phyloP scores from a whole-genome alignment of 2,888 invertebrate genomes.

The Tubulanus polymorphus region DNA sequence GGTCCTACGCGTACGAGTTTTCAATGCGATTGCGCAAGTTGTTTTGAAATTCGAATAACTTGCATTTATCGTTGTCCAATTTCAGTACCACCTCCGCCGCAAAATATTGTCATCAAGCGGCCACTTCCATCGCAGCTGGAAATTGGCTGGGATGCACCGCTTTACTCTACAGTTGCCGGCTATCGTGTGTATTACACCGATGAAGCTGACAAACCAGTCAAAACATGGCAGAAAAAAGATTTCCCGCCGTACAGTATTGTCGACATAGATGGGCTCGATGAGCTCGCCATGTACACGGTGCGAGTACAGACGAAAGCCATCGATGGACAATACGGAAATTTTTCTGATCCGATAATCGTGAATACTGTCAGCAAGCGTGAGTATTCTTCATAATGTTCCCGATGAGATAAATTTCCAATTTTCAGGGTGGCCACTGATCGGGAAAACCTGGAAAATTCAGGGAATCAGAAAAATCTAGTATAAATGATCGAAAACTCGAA shows the following conservation, averaged over 20 bases:
- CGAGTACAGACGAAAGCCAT: slow-evolving; percentile 42
- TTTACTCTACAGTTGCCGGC: slow-evolving; percentile 41
- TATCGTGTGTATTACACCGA: slow-evolving; percentile 47
- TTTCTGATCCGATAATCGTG: slow-evolving; percentile 26
- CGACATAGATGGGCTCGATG: slow-evolving; percentile 36
- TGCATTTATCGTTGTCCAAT: slow-evolving; percentile 8
- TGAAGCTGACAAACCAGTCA: slow-evolving; percentile 35
- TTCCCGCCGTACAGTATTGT: slow-evolving; percentile 41
- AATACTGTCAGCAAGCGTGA: not conserved
- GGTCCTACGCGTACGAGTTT: too few relatives aligned
- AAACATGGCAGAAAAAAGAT: slow-evolving; percentile 40
- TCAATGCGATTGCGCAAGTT: too few relatives aligned
- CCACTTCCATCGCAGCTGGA: slow-evolving; percentile 90
- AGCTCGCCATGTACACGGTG: slow-evolving; percentile 39
- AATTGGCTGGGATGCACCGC: slow-evolving; percentile 62
- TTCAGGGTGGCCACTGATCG: too few relatives aligned
- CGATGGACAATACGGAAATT: slow-evolving; percentile 43
- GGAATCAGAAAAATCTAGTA: too few relatives aligned
- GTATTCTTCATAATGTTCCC: not conserved
- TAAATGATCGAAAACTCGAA: too few relatives aligned
- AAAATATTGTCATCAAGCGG: slow-evolving; percentile 88
- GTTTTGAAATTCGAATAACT: too few relatives aligned
- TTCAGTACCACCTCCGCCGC: slow-evolving; percentile 88
- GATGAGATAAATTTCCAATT: too few relatives aligned
- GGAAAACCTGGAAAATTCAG: too few relatives aligned